phyloP scores from a whole-genome alignment of 2,797 vertebrate species.

The Phataginus tricuspis region DNA sequence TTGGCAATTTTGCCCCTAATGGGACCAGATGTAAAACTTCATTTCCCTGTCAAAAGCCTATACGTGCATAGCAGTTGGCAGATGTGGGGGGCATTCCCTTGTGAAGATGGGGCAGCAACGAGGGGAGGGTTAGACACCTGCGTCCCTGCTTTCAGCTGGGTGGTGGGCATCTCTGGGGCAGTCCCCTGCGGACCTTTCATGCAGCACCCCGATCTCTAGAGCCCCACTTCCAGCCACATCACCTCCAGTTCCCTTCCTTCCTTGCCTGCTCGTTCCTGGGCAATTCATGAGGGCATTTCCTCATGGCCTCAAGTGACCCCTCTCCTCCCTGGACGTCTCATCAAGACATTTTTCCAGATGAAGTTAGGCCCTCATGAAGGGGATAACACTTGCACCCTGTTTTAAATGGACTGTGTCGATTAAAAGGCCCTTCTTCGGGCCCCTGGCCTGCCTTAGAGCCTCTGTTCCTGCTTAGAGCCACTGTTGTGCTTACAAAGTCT shows the following conservation, averaged over 20 bases:
- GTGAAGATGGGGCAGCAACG: background rate
- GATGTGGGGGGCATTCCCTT: background rate
- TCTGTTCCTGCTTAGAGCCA: background rate
- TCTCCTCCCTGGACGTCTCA: background rate
- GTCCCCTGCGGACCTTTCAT: background rate
- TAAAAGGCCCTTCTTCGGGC: background rate
- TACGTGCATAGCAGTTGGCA: fast-evolving
- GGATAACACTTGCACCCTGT: background rate
- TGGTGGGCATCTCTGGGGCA: background rate
- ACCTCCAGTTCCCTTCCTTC: background rate
- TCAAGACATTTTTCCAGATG: background rate
- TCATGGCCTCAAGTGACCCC: background rate
- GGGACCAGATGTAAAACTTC: background rate
- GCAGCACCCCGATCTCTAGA: background rate
- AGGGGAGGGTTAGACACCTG: no score
- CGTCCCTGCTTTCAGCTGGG: background rate
- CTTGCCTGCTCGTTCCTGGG: background rate
- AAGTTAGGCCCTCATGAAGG: background rate
- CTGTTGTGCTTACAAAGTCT: background rate
- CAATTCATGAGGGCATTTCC: no score
- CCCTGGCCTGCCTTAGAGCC: no score
- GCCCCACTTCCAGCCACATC: background rate
- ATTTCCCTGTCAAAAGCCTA: background rate
- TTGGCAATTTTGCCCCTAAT: background rate
- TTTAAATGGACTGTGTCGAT: background rate